Evolutionary conservation across 2,113 vertebrate genomes (phyloP).

Genomic region (Hymenochirus boettgeri): DNA sequence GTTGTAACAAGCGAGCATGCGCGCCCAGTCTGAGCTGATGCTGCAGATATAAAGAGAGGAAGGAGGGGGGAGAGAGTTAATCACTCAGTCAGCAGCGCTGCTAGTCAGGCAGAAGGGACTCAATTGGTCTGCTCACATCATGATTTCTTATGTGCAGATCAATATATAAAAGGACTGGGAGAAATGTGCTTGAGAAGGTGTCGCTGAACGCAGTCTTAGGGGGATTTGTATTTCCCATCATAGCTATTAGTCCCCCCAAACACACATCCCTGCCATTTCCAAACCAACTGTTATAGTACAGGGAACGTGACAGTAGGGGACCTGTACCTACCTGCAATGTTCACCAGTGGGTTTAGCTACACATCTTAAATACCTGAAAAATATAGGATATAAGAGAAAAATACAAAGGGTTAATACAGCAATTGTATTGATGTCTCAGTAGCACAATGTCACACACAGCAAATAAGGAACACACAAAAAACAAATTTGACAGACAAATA

Average conservation of each 20-base stretch:
- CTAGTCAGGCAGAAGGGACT: constrained; percentile 18
- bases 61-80: constrained; percentile 17
- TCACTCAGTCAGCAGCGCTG: constrained; percentile 36
- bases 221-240: constrained; percentile 27
- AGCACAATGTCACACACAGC: too few species aligned
- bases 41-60: constrained; percentile 59
- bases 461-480: too few species aligned
- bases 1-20: constrained; percentile 65
- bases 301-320: background rate
- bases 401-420: too few species aligned
- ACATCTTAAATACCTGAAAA: too few species aligned
- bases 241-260: constrained; percentile 18
- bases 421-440: too few species aligned
- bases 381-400: too few species aligned
- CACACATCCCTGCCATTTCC: background rate
- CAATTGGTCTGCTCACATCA: constrained; percentile 30
- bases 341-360: too few species aligned
- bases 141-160: constrained; percentile 37
- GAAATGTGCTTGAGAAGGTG: constrained; percentile 26
- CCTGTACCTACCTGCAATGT: background rate
- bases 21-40: constrained; percentile 67
- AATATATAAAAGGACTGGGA: constrained; percentile 32
- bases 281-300: background rate
- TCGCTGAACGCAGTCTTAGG: constrained; percentile 22
- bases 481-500: too few species aligned